Evolutionary conservation across 2,888 invertebrate species (phyloP).

Genomic region (Drosophila hawaiiensis): DNA sequence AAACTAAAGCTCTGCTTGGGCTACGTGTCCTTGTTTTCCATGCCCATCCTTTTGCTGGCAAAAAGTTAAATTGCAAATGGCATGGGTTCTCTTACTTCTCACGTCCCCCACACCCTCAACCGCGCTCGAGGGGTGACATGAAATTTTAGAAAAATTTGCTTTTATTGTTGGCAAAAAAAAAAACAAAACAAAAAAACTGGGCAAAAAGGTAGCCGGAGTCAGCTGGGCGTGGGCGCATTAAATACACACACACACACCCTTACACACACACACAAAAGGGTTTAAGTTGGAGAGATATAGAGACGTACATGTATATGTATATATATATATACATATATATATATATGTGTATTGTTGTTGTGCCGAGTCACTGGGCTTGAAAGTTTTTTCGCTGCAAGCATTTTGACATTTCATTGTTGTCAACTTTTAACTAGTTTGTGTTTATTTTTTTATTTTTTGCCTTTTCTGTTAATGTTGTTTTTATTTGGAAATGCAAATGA

Average conservation of each 20-base stretch:
- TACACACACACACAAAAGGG: slow-evolving; percentile 53
- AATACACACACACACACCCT: slow-evolving; percentile 45
- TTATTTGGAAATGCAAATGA: slow-evolving; percentile 66
- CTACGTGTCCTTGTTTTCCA: slow-evolving; percentile 70
- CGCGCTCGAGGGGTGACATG: slow-evolving; percentile 52
- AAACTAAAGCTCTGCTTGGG: slow-evolving; percentile 69
- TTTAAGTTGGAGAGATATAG: slow-evolving; percentile 40
- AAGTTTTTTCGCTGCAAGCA: slow-evolving; percentile 50
- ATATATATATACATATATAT: background rate
- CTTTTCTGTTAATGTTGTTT: slow-evolving; percentile 54
- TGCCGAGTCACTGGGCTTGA: slow-evolving; percentile 40
- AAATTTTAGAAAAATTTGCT: slow-evolving; percentile 78
- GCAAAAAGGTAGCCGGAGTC: slow-evolving; percentile 21
- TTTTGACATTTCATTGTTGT: slow-evolving; percentile 76
- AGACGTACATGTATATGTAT: background rate
- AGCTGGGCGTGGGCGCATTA: slow-evolving; percentile 54
- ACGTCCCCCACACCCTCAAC: slow-evolving; percentile 1
- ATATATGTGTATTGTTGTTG: slow-evolving; percentile 21
- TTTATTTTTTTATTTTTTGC: slow-evolving; percentile 33
- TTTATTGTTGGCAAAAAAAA: slow-evolving; percentile 72
- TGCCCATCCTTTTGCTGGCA: slow-evolving; percentile 41
- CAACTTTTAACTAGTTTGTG: slow-evolving; percentile 76
- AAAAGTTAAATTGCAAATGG: slow-evolving; percentile 80
- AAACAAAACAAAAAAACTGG: slow-evolving; percentile 43
- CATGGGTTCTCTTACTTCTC: slow-evolving; percentile 46